These are phyloP conservation scores for Myotis lucifugus DNA, from an alignment of 2,113 vertebrate genomes.

Conservation along the genomic window DNA sequence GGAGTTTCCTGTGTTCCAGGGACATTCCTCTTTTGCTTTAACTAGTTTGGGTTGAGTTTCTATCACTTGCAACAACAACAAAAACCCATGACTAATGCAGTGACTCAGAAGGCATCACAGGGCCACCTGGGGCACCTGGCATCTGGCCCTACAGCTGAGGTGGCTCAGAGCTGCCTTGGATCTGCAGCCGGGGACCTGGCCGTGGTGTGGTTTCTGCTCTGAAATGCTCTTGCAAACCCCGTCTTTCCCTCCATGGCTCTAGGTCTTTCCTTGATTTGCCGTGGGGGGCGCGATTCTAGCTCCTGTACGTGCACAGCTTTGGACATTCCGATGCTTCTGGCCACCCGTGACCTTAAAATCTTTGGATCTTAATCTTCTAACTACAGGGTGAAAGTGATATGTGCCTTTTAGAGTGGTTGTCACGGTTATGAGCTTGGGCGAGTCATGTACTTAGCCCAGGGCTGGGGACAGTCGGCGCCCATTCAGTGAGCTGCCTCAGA, in stretches of 20 bases:
- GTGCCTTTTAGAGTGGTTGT: not conserved
- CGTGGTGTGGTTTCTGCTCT: not conserved
- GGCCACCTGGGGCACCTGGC: not conserved
- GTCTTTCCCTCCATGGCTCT: not conserved
- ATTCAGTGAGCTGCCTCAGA: not conserved
- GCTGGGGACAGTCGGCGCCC: accelerated
- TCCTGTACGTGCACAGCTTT: not conserved
- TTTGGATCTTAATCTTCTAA: not conserved
- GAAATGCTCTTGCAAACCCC: not conserved
- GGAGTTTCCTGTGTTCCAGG: not conserved
- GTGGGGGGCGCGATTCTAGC: not conserved
- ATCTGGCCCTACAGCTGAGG: accelerated
- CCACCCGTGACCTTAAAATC: not conserved
- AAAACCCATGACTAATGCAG: not conserved
- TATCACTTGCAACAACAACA: not conserved
- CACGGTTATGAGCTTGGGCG: accelerated
- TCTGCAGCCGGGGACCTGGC: accelerated
- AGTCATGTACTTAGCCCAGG: not conserved
- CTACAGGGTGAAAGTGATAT: not conserved
- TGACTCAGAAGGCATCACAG: not conserved
- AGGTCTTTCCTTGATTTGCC: not conserved
- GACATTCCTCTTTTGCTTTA: not conserved
- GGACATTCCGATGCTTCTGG: not conserved
- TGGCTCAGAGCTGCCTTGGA: not conserved
- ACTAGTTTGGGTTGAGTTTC: not conserved